phyloP scores from a whole-genome alignment of 2,888 invertebrate species.

The Drosophila colorata region DNA sequence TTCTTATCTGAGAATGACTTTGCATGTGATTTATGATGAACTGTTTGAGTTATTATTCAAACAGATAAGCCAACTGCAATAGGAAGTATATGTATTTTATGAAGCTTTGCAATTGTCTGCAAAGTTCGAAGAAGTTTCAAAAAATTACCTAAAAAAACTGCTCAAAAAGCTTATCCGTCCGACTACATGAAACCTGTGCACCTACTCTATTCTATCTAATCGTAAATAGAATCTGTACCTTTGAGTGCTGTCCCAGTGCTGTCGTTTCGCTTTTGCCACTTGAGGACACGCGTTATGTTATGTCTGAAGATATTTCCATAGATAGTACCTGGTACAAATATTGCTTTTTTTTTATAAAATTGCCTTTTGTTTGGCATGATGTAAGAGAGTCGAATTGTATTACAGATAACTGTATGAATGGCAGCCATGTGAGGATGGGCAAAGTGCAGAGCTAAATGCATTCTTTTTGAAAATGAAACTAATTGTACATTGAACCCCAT shows the following conservation, averaged over 20 bases:
- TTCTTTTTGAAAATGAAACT: neutral
- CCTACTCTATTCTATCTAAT: slow-evolving; percentile 64
- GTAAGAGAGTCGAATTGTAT: slow-evolving; percentile 13
- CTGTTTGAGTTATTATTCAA: slow-evolving; percentile 20
- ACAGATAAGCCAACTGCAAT: no score
- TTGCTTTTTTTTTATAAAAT: slow-evolving; percentile 2
- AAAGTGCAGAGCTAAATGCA: neutral
- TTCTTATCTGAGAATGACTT: slow-evolving; percentile 37
- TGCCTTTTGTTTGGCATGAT: slow-evolving; percentile 11
- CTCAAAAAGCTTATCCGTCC: slow-evolving; percentile 27
- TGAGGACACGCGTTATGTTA: slow-evolving; percentile 17
- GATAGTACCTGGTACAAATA: slow-evolving; percentile 20
- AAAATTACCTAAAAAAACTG: neutral
- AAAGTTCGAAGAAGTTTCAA: neutral
- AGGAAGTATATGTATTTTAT: no score
- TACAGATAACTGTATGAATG: neutral
- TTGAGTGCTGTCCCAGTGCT: slow-evolving; percentile 54
- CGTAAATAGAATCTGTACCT: slow-evolving; percentile 24
- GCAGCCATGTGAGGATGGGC: slow-evolving; percentile 1
- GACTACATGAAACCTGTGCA: slow-evolving; percentile 23
- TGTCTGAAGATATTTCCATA: slow-evolving; percentile 45
- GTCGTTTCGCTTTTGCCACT: slow-evolving; percentile 36
- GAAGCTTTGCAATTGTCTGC: slow-evolving; percentile 3
- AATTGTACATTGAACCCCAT: slow-evolving; percentile 6
- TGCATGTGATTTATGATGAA: slow-evolving; percentile 31